phyloP scores from a whole-genome alignment of 2,888 invertebrate species.

The Ariolimax columbianus region DNA sequence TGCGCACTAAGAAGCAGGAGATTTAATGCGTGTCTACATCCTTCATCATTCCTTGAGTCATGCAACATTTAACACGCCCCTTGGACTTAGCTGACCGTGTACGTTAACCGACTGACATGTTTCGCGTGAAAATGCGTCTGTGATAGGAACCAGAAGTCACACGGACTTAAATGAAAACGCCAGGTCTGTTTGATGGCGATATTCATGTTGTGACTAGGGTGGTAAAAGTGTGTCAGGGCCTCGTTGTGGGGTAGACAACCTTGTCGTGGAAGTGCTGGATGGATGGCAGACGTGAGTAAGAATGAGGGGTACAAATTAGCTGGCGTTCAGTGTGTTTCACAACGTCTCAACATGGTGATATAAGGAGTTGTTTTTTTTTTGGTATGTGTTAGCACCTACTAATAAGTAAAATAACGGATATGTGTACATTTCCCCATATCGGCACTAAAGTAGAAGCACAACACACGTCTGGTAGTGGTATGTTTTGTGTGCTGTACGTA shows the following conservation, averaged over 20 bases:
- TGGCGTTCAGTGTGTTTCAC: conserved; percentile 5
- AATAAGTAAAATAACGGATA: not conserved
- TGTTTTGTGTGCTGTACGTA: too few relatives aligned
- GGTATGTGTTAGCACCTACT: not conserved
- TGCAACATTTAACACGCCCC: not conserved
- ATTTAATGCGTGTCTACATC: not conserved
- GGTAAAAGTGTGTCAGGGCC: conserved; percentile 65
- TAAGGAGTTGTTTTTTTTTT: not conserved
- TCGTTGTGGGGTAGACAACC: conserved; percentile 63
- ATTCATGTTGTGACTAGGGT: conserved; percentile 41
- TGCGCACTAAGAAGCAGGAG: conserved; percentile 38
- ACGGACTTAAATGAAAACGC: not conserved
- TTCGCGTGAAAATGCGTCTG: not conserved
- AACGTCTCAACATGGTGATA: not conserved
- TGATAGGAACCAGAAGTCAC: not conserved
- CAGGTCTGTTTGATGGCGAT: not conserved
- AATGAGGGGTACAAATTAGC: conserved; percentile 19
- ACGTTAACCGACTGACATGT: not conserved
- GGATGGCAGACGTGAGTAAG: conserved; percentile 21
- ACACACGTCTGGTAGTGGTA: not conserved
- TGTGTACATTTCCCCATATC: not conserved
- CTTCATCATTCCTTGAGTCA: conserved; percentile 22
- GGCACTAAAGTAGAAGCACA: not conserved
- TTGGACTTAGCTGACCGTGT: not conserved
- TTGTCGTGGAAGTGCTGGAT: conserved; percentile 43